Percentiles rank a stretch among this genome's conserved stretches.
Conservation (phyloP, 2,797 vertebrate genomes). For the Diplodus puntazzo region DNA sequence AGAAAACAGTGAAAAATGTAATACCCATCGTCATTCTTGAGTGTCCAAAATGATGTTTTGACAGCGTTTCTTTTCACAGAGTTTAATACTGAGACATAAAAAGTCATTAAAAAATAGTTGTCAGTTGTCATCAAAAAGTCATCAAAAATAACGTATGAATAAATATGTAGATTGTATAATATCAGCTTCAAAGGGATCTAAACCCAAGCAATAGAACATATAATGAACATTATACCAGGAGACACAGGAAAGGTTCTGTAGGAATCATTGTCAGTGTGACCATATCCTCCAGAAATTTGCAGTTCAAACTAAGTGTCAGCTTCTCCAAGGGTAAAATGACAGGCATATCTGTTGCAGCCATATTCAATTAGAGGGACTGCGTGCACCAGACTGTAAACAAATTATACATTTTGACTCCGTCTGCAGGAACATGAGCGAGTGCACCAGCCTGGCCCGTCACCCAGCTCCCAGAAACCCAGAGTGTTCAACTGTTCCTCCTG, state of each 20-base stretch:
- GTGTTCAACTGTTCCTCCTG: slow-evolving; percentile 94
- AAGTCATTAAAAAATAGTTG: no score
- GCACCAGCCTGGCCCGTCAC: slow-evolving; percentile 93
- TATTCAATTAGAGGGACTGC: background rate
- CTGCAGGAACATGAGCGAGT: slow-evolving; percentile 94
- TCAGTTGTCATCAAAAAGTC: background rate
- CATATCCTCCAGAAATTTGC: background rate
- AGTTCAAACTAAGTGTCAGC: background rate
- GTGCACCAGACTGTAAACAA: slow-evolving; percentile 6
- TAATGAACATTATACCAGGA: background rate
- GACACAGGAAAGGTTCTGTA: no score
- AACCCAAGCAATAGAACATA: background rate
- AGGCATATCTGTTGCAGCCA: background rate
- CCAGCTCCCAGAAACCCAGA: slow-evolving; percentile 94
- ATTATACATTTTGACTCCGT: background rate
- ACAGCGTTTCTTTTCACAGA: no score
- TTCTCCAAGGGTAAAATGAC: background rate
- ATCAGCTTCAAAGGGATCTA: background rate
- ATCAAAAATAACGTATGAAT: background rate
- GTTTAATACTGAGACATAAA: no score
- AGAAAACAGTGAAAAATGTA: background rate
- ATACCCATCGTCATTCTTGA: no score
- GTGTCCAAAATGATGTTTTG: no score
- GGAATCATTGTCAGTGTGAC: no score
- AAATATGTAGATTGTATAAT: background rate